Base-by-base conservation (phyloP, 2,797 vertebrate genomes). In the Caiman crocodilus region DNA sequence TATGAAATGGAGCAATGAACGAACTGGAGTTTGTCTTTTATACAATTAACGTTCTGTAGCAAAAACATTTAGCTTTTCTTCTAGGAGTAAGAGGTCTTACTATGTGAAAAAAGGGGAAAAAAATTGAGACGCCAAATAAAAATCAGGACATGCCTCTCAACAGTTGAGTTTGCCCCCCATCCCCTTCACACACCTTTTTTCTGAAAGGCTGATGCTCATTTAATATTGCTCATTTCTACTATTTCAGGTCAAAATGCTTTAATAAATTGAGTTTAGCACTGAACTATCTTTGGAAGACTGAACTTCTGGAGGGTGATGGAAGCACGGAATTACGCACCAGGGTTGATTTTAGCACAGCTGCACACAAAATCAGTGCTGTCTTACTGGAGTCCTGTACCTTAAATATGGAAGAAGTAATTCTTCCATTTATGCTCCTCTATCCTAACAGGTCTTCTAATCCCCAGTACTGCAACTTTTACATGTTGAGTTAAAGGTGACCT, bases 81-180 rank as follows among this genome's bases (percentile, higher is more conserved):
- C 60, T 88, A n/a, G 69, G n/a, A 10, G 16, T 82, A 79, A 60
- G 60, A 69, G 4, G 30, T 35, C 2, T 57, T 63, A 67, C 5
- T 12, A 61, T 21, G 90, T n/a, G 3, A 79, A 89, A 83, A 88
- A 2, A 12, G 30, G 14, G 58, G 82, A 23, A 60, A 23, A 60
- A 90, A 90, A 91, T 32, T 73, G 9, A 90, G 57, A 30, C 79
- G 25, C 26, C 11, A 90, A 25, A 5, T 82, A 55, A 63, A 87
- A 86, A 81, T 16, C 55, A 77, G 79, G 3, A 20, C 58, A 6
- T 26, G 21, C 2, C 7, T 85, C 81, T 79, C 57, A 30, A 14
- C 15, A 60, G 2, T 11, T 85, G 21, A 26, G 76, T 64, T 73
- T 50, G 23, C n/a, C 26, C 21, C 50, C 69, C 35, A 42, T 35